Base-by-base conservation (phyloP, 1,140 invertebrate genomes). In the Pseudomyrmex cubaensis region DNA sequence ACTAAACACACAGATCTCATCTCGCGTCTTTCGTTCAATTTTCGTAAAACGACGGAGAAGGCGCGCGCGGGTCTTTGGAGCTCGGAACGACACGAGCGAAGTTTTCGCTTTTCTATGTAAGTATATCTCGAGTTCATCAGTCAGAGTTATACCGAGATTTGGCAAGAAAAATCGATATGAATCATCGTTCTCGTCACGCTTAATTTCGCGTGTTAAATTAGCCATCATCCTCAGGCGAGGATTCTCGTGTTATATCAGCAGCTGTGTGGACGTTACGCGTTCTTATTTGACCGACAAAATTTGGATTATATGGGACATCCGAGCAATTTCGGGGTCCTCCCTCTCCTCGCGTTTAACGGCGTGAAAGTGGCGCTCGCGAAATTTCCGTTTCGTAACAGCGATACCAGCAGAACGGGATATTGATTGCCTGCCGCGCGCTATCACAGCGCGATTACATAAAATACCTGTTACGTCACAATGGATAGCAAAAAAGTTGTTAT, bases 341-440 rank as follows among this genome's bases (percentile, higher is more conserved):
- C 35, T 35, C 35, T 35, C 10, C 57, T 35, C 0, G 59, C 3
- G 12, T 54, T 57, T 48, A 20, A 46, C 66, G 2, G 15, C 9
- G 75, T 67, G 77, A 82, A 82, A 82, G 57, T 63, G 35, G 69
- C 46, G 12, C 17, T 61, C 46, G 17, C 25, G 22, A 82, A 74
- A 82, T 74, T 52, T 20, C 46, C n/a, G 2, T 82, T 82, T 12
- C n/a, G 20, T 61, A 82, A 73, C 12, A 10, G 22, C 17, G 35
- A 35, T 35, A 35, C 35, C 35, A 22, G 52, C 35, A n/a, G 12
- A 44, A 50, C 10, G 12, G 7, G 12, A 59, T 52, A 73, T 82
- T 15, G 20, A 69, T 78, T 57, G 35, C 35, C 35, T 48, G 35
- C 35, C 35, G 35, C 35, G 35, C 1, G 4, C 13, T n/a, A 46